phyloP scores from a whole-genome alignment of 1,140 invertebrate genomes.

The Anoplolepis gracilipes region DNA sequence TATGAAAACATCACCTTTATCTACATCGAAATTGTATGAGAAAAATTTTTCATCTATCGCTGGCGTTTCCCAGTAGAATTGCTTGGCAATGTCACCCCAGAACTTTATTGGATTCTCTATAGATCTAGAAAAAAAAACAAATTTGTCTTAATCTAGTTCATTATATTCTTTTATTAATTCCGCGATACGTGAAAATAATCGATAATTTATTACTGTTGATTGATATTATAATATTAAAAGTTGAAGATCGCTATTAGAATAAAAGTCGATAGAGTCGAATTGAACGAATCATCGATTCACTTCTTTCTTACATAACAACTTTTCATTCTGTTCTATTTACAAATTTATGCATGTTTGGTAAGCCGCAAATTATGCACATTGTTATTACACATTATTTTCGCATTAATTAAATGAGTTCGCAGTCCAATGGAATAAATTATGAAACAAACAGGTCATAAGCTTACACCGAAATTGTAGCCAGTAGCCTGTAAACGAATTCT shows the following conservation, averaged over 20 bases:
- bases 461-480: background rate
- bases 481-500: too few species aligned
- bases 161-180: background rate
- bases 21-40: conserved; percentile 96
- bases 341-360: conserved; percentile 45
- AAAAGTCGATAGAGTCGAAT: background rate
- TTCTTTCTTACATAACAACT: conserved; percentile 11
- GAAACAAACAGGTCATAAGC: background rate
- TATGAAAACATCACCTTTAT: conserved; percentile 95
- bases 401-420: background rate
- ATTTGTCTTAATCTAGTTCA: background rate
- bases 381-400: background rate
- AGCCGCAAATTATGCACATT: background rate
- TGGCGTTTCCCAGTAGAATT: conserved; percentile 96
- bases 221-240: background rate
- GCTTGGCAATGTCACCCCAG: conserved; percentile 95
- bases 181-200: background rate
- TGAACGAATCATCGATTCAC: background rate
- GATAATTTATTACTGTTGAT: background rate
- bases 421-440: conserved; percentile 8
- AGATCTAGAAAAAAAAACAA: conserved; percentile 85
- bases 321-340: conserved; percentile 26
- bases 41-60: conserved; percentile 91
- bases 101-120: conserved; percentile 95
- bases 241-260: background rate